These are phyloP conservation scores for Ameiurus melas DNA, from an alignment of 2,113 vertebrate genomes.

Conservation along the genomic window DNA sequence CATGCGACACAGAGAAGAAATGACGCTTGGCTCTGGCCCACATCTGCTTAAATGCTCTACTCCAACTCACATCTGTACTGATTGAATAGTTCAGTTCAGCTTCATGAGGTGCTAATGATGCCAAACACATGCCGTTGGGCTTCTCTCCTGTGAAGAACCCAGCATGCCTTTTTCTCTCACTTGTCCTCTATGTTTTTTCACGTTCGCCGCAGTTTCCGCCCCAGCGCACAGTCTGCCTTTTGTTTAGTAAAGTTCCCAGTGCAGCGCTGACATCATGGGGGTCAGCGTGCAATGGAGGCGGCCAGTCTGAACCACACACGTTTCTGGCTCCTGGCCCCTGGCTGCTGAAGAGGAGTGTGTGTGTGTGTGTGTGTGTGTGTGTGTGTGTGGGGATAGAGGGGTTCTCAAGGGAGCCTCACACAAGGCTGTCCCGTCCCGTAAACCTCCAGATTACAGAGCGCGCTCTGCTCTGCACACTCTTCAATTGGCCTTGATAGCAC, in stretches of 20 bases:
- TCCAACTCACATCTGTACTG: conserved; percentile 44
- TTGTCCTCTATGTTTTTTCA: conserved; percentile 26
- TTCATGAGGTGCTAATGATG: conserved; percentile 70
- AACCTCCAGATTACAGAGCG: conserved; percentile 52
- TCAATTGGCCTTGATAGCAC: conserved; percentile 31
- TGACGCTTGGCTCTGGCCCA: conserved; percentile 11
- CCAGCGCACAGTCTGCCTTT: conserved; percentile 75
- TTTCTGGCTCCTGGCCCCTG: conserved; percentile 68
- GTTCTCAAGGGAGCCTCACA: conserved; percentile 42
- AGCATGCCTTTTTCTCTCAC: conserved; percentile 57
- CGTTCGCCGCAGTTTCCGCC: conserved; percentile 62
- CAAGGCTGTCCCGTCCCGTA: conserved; percentile 46
- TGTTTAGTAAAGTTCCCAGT: conserved; percentile 75
- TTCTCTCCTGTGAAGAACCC: conserved; percentile 56
- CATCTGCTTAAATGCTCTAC: conserved; percentile 31
- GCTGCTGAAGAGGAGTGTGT: conserved; percentile 36
- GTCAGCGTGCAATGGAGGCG: conserved; percentile 62
- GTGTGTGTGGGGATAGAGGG: conserved; percentile 30
- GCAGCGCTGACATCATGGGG: conserved; percentile 72
- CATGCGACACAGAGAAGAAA: background rate
- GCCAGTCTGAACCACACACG: conserved; percentile 66
- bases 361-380: conserved; percentile 44
- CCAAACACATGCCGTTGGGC: conserved; percentile 64
- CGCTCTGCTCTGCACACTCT: conserved; percentile 37
- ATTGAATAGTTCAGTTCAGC: conserved; percentile 52